Percentiles rank a stretch among this genome's conserved stretches.
Conservation (phyloP, 2,888 invertebrate genomes). For the Sphaeridia pumilis region DNA sequence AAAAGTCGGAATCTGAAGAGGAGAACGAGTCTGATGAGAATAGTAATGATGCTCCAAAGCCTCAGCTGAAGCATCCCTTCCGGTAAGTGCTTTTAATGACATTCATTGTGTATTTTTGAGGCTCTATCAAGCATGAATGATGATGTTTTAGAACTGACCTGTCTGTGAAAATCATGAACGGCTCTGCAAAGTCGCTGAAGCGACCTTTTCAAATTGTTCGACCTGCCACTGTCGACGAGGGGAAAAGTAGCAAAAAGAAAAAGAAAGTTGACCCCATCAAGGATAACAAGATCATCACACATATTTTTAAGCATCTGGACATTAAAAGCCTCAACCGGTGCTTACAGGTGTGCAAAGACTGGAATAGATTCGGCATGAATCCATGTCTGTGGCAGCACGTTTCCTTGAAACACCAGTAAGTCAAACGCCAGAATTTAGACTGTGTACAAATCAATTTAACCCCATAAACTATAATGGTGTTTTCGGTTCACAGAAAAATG, state of each 20-base stretch:
- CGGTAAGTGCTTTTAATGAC: conserved; percentile 23
- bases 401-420: too few relatives aligned
- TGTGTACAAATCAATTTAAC: too few relatives aligned
- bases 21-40: too few relatives aligned
- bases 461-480: neutral
- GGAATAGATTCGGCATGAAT: conserved; percentile 75
- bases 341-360: conserved; percentile 68
- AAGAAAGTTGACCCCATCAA: conserved; percentile 18
- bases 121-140: too few relatives aligned
- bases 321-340: conserved; percentile 48
- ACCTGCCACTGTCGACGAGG: conserved; percentile 41
- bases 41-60: too few relatives aligned
- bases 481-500: conserved; percentile 50
- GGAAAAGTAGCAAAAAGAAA: conserved; percentile 13
- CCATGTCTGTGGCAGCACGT: conserved; percentile 78
- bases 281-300: conserved; percentile 38
- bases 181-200: conserved; percentile 48
- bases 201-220: conserved; percentile 65
- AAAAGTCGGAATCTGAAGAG: too few relatives aligned
- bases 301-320: conserved; percentile 41
- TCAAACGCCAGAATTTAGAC: too few relatives aligned
- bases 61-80: conserved; percentile 34
- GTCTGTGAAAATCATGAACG: conserved; percentile 27
- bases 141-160: conserved; percentile 18
- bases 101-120: too few relatives aligned